These are phyloP conservation scores for Gallinago paraguaiae DNA, from an alignment of 2,113 vertebrate species.

Conservation along the genomic window DNA sequence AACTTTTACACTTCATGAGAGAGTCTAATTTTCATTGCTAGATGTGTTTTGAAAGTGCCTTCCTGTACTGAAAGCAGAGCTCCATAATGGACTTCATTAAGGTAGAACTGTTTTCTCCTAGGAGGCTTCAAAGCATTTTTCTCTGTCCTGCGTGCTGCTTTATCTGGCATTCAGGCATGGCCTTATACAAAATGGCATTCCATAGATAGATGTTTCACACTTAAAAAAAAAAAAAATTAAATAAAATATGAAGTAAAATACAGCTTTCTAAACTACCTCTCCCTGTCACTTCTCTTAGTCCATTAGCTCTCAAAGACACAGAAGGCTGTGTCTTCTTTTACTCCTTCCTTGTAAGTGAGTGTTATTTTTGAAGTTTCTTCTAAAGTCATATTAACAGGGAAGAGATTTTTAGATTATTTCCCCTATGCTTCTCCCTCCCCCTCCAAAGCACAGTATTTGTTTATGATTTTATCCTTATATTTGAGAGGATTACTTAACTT, in stretches of 20 bases:
- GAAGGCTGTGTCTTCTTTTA: background rate
- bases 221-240: background rate
- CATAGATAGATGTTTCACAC: conserved; percentile 7
- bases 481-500: background rate
- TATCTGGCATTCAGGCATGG: background rate
- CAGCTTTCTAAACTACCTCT: background rate
- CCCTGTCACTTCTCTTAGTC: background rate
- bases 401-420: background rate
- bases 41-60: conserved; percentile 11
- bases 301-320: background rate
- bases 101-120: conserved; percentile 26
- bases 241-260: conserved; percentile 31
- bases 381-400: background rate
- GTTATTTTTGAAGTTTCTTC: background rate
- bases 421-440: background rate
- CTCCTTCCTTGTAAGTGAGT: background rate
- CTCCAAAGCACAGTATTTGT: background rate
- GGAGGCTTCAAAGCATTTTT: conserved; percentile 48
- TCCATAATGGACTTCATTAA: conserved; percentile 60
- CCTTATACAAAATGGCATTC: conserved; percentile 16
- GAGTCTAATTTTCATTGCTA: conserved; percentile 29
- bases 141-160: background rate
- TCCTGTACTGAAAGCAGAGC: conserved; percentile 25
- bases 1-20: conserved; percentile 35
- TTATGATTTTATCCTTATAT: background rate